phyloP scores from a whole-genome alignment of 2,797 vertebrate genomes.

The Furcifer pardalis region DNA sequence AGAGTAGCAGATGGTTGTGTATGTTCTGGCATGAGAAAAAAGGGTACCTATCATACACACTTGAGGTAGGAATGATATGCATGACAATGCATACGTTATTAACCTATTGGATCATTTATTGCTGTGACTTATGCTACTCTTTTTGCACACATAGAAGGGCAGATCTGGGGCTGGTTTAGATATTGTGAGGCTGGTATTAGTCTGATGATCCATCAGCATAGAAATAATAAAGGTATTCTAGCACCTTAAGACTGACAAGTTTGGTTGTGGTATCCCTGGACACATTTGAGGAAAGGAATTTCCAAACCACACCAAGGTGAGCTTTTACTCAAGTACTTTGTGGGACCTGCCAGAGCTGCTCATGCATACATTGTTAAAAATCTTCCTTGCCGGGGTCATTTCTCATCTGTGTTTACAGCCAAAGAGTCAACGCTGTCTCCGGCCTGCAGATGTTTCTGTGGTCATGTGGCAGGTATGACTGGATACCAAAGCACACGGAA shows the following conservation, averaged over 20 bases:
- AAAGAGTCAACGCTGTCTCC: too few relatives aligned
- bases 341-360: neutral
- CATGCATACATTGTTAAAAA: neutral
- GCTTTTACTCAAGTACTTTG: slow-evolving; percentile 8
- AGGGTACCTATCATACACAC: neutral
- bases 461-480: too few relatives aligned
- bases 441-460: too few relatives aligned
- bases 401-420: too few relatives aligned
- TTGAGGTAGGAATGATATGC: neutral
- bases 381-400: too few relatives aligned
- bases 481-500: too few relatives aligned
- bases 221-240: too few relatives aligned
- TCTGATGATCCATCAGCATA: neutral
- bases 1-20: neutral
- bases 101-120: neutral
- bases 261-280: too few relatives aligned
- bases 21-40: neutral
- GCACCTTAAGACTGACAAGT: too few relatives aligned
- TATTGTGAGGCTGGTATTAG: neutral
- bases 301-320: neutral
- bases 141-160: neutral
- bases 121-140: neutral
- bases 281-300: neutral
- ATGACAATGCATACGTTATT: neutral
- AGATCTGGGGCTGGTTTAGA: neutral